Conservation (phyloP, 1,140 invertebrate species). For the Calephelis virginiensis region DNA sequence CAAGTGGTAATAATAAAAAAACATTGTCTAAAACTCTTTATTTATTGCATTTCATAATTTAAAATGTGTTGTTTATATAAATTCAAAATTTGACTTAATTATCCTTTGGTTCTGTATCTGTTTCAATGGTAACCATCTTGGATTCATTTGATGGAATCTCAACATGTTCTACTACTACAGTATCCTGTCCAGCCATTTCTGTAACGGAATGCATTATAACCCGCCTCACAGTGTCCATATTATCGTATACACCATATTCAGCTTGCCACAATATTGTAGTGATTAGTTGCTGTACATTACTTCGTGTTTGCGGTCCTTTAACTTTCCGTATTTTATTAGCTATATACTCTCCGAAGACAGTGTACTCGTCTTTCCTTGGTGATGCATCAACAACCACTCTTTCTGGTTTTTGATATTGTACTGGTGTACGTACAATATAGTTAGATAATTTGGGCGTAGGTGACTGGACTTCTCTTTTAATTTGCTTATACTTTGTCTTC, state of each 20-base stretch:
- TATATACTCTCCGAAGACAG: conserved; percentile 64
- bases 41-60: too few relatives aligned
- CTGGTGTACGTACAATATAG: conserved; percentile 36
- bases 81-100: background rate
- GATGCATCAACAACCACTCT: conserved; percentile 39
- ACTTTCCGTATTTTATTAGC: conserved; percentile 67
- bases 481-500: conserved; percentile 50
- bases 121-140: background rate
- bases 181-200: conserved; percentile 39
- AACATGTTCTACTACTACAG: conserved; percentile 22
- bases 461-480: conserved; percentile 56
- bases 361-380: conserved; percentile 54
- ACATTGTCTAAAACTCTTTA: too few relatives aligned
- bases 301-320: conserved; percentile 47
- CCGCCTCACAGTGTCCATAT: conserved; percentile 59
- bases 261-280: conserved; percentile 71
- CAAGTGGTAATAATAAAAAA: too few relatives aligned
- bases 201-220: conserved; percentile 55
- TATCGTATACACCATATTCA: conserved; percentile 66
- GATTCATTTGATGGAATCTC: conserved; percentile 10
- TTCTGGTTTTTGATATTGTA: conserved; percentile 36
- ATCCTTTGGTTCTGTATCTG: background rate
- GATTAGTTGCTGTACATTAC: conserved; percentile 67
- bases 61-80: background rate
- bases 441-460: conserved; percentile 36